phyloP scores from a whole-genome alignment of 2,888 invertebrate genomes.

The Lycocerus yunnanus region DNA sequence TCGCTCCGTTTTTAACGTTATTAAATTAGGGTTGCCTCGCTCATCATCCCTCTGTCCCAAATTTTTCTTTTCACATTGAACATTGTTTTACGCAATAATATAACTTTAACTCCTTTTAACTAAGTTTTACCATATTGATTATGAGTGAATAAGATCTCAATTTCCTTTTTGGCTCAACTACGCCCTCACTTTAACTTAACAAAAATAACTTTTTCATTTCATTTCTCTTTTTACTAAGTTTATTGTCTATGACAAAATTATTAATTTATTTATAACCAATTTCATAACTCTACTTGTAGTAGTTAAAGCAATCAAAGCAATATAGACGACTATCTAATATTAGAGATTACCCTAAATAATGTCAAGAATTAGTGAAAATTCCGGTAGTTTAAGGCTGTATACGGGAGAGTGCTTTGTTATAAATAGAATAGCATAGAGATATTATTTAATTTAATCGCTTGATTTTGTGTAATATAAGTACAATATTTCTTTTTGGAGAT shows the following conservation, averaged over 20 bases:
- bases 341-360: no score
- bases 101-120: constrained; percentile 32
- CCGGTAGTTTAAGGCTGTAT: no score
- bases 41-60: constrained; percentile 35
- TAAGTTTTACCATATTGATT: constrained; percentile 36
- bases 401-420: no score
- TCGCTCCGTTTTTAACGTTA: constrained; percentile 42
- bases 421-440: no score
- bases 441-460: no score
- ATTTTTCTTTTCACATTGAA: constrained; percentile 31
- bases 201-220: neutral
- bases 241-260: neutral
- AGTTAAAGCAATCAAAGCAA: no score
- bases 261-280: neutral
- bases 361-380: no score
- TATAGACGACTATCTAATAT: no score
- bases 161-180: neutral
- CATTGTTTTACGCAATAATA: constrained; percentile 34
- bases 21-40: constrained; percentile 42
- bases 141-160: constrained; percentile 16
- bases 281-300: neutral
- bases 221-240: neutral
- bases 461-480: no score
- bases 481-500: no score
- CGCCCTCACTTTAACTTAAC: neutral